Evolutionary conservation across 2,113 vertebrate genomes (phyloP).

Genomic region (Oncorhynchus masou): DNA sequence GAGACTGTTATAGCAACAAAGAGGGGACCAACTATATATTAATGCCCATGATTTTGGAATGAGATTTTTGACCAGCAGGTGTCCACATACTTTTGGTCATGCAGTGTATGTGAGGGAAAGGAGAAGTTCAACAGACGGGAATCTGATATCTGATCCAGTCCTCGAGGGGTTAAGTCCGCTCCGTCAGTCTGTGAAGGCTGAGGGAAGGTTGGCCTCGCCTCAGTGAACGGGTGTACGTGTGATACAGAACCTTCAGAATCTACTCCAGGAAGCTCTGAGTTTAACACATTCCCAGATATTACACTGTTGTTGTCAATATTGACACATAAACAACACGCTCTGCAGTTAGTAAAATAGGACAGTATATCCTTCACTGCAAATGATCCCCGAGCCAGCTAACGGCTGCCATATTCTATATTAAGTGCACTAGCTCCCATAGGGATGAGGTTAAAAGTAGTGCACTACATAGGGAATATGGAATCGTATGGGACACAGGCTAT

Average conservation of each 20-base stretch:
- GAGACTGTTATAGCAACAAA: too few species aligned
- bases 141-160: slow-evolving; percentile 12
- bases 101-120: slow-evolving; percentile 29
- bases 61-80: too few species aligned
- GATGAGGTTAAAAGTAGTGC: too few species aligned
- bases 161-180: slow-evolving; percentile 49
- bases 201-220: slow-evolving; percentile 49
- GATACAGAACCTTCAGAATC: background rate
- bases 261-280: slow-evolving; percentile 56
- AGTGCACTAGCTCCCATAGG: too few species aligned
- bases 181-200: slow-evolving; percentile 15
- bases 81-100: too few species aligned
- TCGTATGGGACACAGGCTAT: background rate
- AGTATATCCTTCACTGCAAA: slow-evolving; percentile 38
- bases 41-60: too few species aligned
- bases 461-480: too few species aligned
- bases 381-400: background rate
- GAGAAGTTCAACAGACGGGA: slow-evolving; percentile 35
- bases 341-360: slow-evolving; percentile 25
- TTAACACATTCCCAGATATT: slow-evolving; percentile 59
- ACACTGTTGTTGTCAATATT: slow-evolving; percentile 64
- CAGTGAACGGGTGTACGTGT: slow-evolving; percentile 7
- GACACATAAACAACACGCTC: slow-evolving; percentile 50
- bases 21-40: too few species aligned
- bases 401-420: background rate